Conservation (phyloP, 2,113 vertebrate species). For the Oryzias celebensis region DNA sequence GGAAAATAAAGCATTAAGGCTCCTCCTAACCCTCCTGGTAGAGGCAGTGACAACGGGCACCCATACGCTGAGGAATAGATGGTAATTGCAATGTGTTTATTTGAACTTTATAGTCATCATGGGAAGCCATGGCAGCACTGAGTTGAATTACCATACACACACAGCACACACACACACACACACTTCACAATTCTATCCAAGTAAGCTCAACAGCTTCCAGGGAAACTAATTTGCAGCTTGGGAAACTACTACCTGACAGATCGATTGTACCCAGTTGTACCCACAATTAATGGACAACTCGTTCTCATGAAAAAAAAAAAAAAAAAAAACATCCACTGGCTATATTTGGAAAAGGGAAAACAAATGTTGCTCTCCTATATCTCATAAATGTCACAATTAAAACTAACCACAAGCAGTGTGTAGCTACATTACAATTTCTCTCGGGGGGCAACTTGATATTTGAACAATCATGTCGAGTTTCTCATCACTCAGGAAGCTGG, state of each 20-base stretch:
- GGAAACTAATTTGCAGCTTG: conserved; percentile 69
- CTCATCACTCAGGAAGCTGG: conserved; percentile 51
- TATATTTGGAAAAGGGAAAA: conserved; percentile 30
- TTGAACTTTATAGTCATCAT: conserved; percentile 63
- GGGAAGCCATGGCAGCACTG: conserved; percentile 50
- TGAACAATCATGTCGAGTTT: conserved; percentile 66
- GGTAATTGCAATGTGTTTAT: conserved; percentile 70
- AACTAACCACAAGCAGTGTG: conserved; percentile 59
- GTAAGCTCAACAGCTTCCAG: conserved; percentile 49
- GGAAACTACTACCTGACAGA: conserved; percentile 72
- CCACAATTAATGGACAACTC: conserved; percentile 65
- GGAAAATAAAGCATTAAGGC: conserved; percentile 65
- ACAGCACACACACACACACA: conserved; percentile 7
- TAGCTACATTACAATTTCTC: conserved; percentile 56
- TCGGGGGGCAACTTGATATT: conserved; percentile 70
- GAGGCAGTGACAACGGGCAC: conserved; percentile 49
- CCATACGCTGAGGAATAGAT: conserved; percentile 54
- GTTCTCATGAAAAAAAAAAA: conserved; percentile 37
- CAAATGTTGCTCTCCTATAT: conserved; percentile 59
- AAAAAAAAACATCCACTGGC: conserved; percentile 41
- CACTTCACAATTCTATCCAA: conserved; percentile 31
- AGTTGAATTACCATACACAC: conserved; percentile 46
- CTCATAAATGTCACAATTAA: conserved; percentile 77
- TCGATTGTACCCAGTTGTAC: conserved; percentile 63
- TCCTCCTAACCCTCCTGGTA: conserved; percentile 58